These are phyloP conservation scores for Ellobium chinense DNA, from an alignment of 2,888 invertebrate species.

Conservation along the genomic window DNA sequence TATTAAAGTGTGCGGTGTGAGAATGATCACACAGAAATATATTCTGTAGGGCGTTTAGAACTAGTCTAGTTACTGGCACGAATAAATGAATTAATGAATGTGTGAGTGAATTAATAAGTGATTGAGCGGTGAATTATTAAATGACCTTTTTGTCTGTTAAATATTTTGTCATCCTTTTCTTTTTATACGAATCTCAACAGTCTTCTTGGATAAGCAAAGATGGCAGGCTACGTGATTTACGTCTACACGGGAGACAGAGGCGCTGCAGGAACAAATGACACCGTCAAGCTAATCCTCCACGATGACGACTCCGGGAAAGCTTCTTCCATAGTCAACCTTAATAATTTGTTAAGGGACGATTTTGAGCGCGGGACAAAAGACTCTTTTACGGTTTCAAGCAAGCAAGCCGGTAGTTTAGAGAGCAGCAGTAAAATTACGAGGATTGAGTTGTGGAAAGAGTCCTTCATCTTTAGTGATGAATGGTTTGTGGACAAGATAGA, in stretches of 20 bases:
- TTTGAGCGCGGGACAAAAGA: not conserved
- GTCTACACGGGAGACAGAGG: slow-evolving; percentile 79
- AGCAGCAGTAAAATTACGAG: slow-evolving; percentile 59
- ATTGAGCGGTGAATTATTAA: no score
- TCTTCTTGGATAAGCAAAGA: no score
- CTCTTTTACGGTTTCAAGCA: not conserved
- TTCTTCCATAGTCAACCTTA: not conserved
- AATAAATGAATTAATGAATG: no score
- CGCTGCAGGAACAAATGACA: slow-evolving; percentile 78
- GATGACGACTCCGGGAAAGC: slow-evolving; percentile 60
- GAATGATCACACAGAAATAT: no score
- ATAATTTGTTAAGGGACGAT: not conserved
- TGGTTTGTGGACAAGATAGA: slow-evolving; percentile 77
- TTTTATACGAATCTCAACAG: no score
- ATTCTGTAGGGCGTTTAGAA: no score
- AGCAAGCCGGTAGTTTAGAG: not conserved
- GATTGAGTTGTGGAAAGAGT: slow-evolving; percentile 78
- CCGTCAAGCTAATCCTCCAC: slow-evolving; percentile 76
- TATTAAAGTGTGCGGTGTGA: no score
- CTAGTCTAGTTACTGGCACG: no score
- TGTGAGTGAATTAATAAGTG: no score
- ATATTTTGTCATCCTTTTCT: no score
- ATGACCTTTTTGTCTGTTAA: no score
- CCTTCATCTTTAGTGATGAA: slow-evolving; percentile 72
- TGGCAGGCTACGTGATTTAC: slow-evolving; percentile 57